Evolutionary conservation across 1,140 invertebrate genomes (phyloP), one percentile per base, ranked within the genome.

Genomic region (Leptopilina clavipes): DNA sequence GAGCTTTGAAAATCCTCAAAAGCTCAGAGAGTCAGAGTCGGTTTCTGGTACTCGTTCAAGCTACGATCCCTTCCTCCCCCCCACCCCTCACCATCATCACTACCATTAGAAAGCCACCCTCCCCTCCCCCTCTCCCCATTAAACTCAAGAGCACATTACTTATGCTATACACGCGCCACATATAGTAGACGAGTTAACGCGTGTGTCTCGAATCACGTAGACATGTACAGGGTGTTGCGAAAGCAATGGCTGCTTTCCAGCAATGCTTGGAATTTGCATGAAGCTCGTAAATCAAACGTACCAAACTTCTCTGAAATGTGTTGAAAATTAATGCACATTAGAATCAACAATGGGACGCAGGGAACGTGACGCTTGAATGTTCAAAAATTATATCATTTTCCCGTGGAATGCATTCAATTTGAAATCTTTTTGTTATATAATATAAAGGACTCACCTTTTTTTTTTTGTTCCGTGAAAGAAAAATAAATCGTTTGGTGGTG

Each of bases 181-280:
- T 74, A 56, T 74, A 56, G 52, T 65, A 74, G 73, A 74, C 56
- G 73, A 31, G 73, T 74, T 74, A 74, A 74, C 73, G 73, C 73
- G 56, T 74, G 56, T 65, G 56, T 74, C 54, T 65, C 17, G 73
- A 59, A 74, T 74, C 73, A 74, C 73, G 73, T 74, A 74, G 54
- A n/a, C 31, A 59, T 43, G 54, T 74, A 43, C 43, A n/a, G 37
- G 37, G 73, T 74, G 52, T 74, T 65, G 73, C 73, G 14, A 74
- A 70, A 65, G 52, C 52, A 25, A 48, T 45, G 71, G 71, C 43
- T 48, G 43, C 43, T 44, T 31, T 65, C 54, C 37, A 59, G 54
- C 56, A 44, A 74, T 65, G 73, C 56, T 12, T 56, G 72, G 54
- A 73, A 73, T 65, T 65, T 65, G 59, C 59, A 37, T 31, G 59